Base-by-base conservation (phyloP, 2,797 vertebrate species). In the Diceros bicornis region DNA sequence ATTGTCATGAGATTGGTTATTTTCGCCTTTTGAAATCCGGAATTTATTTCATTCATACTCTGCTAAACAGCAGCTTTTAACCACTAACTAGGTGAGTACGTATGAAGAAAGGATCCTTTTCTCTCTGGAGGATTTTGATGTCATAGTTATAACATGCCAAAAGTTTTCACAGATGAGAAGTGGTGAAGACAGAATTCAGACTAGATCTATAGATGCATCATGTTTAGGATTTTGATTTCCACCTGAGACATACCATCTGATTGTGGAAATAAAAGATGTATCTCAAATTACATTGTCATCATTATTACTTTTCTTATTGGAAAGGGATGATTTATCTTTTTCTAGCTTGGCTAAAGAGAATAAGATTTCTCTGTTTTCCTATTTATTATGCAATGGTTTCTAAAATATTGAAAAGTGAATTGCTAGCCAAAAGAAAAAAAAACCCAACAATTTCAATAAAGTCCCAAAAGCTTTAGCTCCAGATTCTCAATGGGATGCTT, bases 361-460 rank as follows among this genome's bases (percentile, higher is more conserved):
- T 29, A 50, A 78, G 2, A 23, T 59, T 86, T 96, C 27, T 86
- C 52, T 78, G 18, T 41, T 7, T 77, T 92, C 7, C 55, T 93
- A 27, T 79, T 89, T 86, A 17, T 82, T 66, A 61, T 59, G 14
- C 69, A 52, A 1, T 50, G 1, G 3, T 93, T 92, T 89, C 32
- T 77, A 13, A 59, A 87, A 94, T 82, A 72, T 29, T 87, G 64
- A 84, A 75, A 81, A 96, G 21, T 89, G 18, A 23, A 74, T 84
- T 89, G 44, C 11, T 95, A 59, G 4, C 27, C 13, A 92, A 68
- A 86, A 72, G 32, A 14, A 16, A 57, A 86, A 86, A 25, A 47
- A 34, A 41, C 4, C 41, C 41, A 7, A 16, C 71, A 72, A 47
- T 44, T 75, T 62, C 37, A 88, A 18, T 83, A 41, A 52, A 34